Percentiles rank a stretch among this genome's conserved stretches.
Conservation (phyloP, 2,888 invertebrate genomes). For the Drosophila conformis region DNA sequence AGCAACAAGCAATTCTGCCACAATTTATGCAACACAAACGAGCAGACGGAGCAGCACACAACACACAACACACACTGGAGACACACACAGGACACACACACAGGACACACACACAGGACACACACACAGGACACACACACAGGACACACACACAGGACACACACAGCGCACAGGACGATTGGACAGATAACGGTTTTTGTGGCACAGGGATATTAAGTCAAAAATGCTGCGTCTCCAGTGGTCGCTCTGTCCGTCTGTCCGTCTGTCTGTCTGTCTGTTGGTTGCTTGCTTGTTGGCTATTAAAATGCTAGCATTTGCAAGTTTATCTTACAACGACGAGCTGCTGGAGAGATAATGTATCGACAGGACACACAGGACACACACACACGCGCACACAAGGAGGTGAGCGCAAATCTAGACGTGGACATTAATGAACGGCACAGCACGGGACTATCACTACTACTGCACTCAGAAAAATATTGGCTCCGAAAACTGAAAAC, state of each 20-base stretch:
- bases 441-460: constrained; percentile 16
- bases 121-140: constrained; percentile 33
- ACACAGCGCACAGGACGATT: constrained; percentile 29
- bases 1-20: constrained; percentile 66
- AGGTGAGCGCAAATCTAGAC: constrained; percentile 74
- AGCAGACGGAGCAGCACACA: constrained; percentile 32
- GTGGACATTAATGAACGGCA: constrained; percentile 76
- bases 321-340: constrained; percentile 65
- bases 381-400: constrained; percentile 22
- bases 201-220: constrained; percentile 68
- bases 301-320: constrained; percentile 81
- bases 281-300: constrained; percentile 52
- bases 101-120: constrained; percentile 33
- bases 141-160: constrained; percentile 32
- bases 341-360: constrained; percentile 64
- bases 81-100: constrained; percentile 17
- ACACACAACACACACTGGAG: constrained; percentile 18
- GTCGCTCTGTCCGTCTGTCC: not conserved
- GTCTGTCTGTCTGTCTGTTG: constrained; percentile 6
- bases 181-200: constrained; percentile 41
- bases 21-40: constrained; percentile 71
- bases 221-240: constrained; percentile 61
- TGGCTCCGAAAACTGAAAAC: no score
- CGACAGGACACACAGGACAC: constrained; percentile 55
- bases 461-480: not conserved